Conservation (phyloP, 1,140 invertebrate species). For the Plectrocnemia conspersa region DNA sequence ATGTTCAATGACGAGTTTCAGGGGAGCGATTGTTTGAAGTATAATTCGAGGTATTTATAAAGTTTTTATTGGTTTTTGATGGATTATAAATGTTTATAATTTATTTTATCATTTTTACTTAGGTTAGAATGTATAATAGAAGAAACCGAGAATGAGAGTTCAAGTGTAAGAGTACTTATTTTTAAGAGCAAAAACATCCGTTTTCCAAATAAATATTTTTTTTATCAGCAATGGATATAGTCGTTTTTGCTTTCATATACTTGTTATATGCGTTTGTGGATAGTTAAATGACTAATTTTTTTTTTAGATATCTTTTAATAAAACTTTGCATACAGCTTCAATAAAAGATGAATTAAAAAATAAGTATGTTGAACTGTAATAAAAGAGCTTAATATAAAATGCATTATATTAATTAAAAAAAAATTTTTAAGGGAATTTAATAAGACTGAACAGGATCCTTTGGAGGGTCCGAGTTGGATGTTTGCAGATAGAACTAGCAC, state of each 20-base stretch:
- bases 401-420: too few species aligned
- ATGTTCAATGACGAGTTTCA: background rate
- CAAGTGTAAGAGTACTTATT: background rate
- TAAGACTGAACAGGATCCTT: slow-evolving; percentile 26
- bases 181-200: background rate
- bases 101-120: slow-evolving; percentile 6
- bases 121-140: slow-evolving; percentile 29
- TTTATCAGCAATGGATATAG: too few species aligned
- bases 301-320: too few species aligned
- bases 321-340: too few species aligned
- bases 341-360: too few species aligned
- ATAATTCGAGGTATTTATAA: background rate
- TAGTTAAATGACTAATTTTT: too few species aligned
- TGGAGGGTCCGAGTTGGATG: slow-evolving; percentile 32
- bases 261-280: too few species aligned
- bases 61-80: background rate
- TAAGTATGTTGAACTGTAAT: too few species aligned
- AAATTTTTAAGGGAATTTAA: too few species aligned
- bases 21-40: background rate
- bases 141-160: slow-evolving; percentile 25
- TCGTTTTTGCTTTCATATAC: too few species aligned
- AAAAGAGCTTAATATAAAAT: too few species aligned
- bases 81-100: background rate
- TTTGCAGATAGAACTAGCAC: too few species aligned
- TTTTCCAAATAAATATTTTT: slow-evolving; percentile 2